Percentiles rank a stretch among this genome's conserved stretches.
Evolutionary conservation across 2,113 vertebrate species (phyloP).

Genomic region (Oreochromis tanganicae): DNA sequence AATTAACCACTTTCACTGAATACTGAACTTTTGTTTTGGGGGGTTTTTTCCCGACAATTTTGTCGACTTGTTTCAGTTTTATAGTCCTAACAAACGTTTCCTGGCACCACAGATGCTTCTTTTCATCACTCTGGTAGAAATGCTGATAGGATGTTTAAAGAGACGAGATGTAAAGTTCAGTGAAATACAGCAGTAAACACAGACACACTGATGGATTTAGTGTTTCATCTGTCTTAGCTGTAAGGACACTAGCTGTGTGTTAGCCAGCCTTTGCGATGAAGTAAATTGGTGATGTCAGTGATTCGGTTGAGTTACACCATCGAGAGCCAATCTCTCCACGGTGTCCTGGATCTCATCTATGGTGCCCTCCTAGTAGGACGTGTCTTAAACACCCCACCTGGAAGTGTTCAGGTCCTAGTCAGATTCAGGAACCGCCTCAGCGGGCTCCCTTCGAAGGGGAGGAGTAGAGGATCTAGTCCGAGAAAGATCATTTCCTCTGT

Average conservation of each 20-base stretch:
- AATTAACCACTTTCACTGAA: not conserved
- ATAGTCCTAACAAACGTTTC: not conserved
- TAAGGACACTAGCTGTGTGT: not conserved
- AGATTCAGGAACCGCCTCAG: not conserved
- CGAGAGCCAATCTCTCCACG: not conserved
- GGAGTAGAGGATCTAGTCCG: not conserved
- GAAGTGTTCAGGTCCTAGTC: not conserved
- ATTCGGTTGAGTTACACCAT: not conserved
- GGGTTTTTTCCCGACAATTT: rapidly evolving
- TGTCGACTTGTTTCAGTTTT: not conserved
- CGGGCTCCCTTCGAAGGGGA: not conserved
- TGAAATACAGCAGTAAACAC: not conserved
- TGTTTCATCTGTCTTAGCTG: not conserved
- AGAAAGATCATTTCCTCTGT: not conserved
- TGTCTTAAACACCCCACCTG: not conserved
- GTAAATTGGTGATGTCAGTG: not conserved
- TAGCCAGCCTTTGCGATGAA: not conserved
- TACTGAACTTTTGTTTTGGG: not conserved
- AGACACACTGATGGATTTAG: not conserved
- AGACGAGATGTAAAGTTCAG: not conserved
- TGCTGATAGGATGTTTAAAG: not conserved
- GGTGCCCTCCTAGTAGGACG: not conserved
- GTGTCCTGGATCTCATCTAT: not conserved
- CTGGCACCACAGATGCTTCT: not conserved
- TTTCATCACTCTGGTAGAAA: not conserved